phyloP scores from a whole-genome alignment of 23 tunicate species.

The Trididemnum nubilum region DNA sequence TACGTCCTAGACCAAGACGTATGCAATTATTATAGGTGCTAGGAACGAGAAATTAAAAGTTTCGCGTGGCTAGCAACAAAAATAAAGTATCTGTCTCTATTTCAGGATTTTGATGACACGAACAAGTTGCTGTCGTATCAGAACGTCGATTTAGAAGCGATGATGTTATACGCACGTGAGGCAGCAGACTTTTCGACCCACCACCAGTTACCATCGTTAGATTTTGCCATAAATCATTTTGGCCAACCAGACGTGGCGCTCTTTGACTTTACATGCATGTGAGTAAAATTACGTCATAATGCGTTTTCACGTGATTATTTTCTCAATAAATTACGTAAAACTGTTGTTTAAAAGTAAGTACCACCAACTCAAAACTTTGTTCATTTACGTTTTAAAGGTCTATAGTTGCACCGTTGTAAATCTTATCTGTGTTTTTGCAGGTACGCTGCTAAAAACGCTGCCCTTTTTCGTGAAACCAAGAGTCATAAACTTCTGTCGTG shows the following conservation, averaged over 20 bases:
- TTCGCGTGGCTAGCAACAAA: no score
- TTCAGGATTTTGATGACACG: conserved; percentile 68
- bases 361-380: background rate
- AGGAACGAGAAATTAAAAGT: no score
- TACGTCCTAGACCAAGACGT: no score
- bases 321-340: background rate
- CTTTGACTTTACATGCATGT: conserved; percentile 98
- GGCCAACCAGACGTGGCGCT: conserved; percentile 91
- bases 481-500: conserved; percentile 69
- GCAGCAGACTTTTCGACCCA: conserved; percentile 94
- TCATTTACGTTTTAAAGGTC: no score
- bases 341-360: background rate
- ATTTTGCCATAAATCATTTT: conserved; percentile 84
- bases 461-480: conserved; percentile 58
- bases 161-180: conserved; percentile 66
- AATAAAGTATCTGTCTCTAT: no score
- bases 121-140: conserved; percentile 37
- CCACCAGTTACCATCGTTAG: conserved; percentile 71
- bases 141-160: conserved; percentile 72
- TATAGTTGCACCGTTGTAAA: no score
- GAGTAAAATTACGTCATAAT: conserved; percentile 15
- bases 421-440: no score
- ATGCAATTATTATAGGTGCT: no score
- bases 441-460: conserved; percentile 81
- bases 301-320: background rate